phyloP scores from a whole-genome alignment of 53 echinoderm and acorn worm species.

The Stichopus horrens region DNA sequence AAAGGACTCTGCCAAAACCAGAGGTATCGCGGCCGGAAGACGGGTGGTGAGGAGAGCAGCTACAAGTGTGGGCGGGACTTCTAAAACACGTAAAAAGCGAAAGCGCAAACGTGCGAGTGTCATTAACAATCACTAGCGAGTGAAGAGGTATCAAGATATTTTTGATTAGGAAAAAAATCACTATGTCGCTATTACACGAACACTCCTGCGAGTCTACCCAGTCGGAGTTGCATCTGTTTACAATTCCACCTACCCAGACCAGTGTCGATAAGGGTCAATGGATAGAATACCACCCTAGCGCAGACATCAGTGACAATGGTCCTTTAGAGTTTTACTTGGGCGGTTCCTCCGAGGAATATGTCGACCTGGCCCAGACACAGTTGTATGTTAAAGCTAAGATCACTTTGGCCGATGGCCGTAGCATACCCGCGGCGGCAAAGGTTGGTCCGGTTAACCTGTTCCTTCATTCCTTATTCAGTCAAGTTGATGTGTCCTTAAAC shows the following conservation, averaged over 20 bases:
- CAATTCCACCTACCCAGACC: slow-evolving; percentile 55
- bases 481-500: slow-evolving; percentile 69
- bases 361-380: slow-evolving; percentile 58
- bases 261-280: slow-evolving; percentile 61
- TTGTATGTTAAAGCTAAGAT: slow-evolving; percentile 59
- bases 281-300: slow-evolving; percentile 64
- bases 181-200: slow-evolving; percentile 73
- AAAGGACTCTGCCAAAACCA: slow-evolving; percentile 21
- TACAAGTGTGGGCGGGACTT: background rate
- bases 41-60: background rate
- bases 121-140: background rate
- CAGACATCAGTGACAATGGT: slow-evolving; percentile 46
- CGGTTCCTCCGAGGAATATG: slow-evolving; percentile 49
- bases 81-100: background rate
- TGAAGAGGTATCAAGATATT: slow-evolving; percentile 50
- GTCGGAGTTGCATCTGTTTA: slow-evolving; percentile 69
- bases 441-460: slow-evolving; percentile 68
- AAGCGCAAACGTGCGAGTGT: background rate
- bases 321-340: slow-evolving; percentile 57
- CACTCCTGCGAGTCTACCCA: slow-evolving; percentile 74
- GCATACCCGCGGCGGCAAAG: slow-evolving; percentile 32
- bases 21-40: too few relatives aligned
- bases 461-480: slow-evolving; percentile 61
- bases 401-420: slow-evolving; percentile 45
- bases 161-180: slow-evolving; percentile 44